Evolutionary conservation across 1,140 invertebrate genomes (phyloP), one percentile per base, ranked within the genome.

Genomic region (Matsumurasca onukii): DNA sequence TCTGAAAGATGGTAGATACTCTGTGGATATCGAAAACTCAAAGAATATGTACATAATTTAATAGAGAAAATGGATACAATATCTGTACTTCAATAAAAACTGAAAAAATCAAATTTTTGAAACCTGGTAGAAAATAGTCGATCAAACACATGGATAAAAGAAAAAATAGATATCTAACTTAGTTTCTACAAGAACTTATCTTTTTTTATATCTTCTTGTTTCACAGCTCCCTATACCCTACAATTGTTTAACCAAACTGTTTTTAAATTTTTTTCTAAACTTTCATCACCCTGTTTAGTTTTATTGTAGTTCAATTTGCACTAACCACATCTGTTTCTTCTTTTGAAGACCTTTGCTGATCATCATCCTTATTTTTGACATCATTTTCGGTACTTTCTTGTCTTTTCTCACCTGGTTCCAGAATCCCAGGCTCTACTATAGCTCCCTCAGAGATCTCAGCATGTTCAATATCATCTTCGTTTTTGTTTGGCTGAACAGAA

Each of bases 261-360:
- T 3, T 51, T 9, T 17, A 51, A 12, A 45, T 12, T 45, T 45
- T 45, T 45, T 17, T 45, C 17, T 45, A 9, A 45, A 12, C 17
- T 17, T 45, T 17, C 17, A 17, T 45, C 34, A 45, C 34, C 9
- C 9, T 12, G 34, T 17, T 45, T 45, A 12, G 34, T 9, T 45
- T 45, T 45, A 17, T 45, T 45, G 9, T 17, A 17, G 17, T 45
- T 17, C n/a, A n/a, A n/a, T 59, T 55, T 30, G 20, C 31, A n/a
- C 39, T 25, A 61, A 31, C 57, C 31, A 30, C 29, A 15, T 55
- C 17, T 39, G 57, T 22, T 59, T 66, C n/a, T 20, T 55, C 30
- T 39, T 17, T 22, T 29, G 3, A 20, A 1, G 24, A n/a, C 25
- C 12, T 48, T n/a, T n/a, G n/a, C n/a, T n/a, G n/a, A n/a, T 52